Base-by-base conservation (phyloP, 2,797 vertebrate species). In the Sebastes trivittatus region DNA sequence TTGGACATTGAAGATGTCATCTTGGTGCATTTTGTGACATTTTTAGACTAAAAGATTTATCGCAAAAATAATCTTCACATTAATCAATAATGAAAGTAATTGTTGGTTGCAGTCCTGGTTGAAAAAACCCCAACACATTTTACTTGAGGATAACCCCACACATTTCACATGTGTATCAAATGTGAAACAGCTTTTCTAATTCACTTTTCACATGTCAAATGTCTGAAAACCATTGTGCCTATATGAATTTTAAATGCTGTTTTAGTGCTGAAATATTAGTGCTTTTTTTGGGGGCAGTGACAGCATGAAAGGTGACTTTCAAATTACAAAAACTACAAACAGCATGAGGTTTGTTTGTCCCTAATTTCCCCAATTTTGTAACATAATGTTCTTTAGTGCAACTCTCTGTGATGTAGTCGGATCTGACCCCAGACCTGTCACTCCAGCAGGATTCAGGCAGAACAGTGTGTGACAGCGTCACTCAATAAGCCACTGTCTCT, bases 401-500 rank as follows among this genome's bases (percentile, higher is more conserved):
- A 70, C 20, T 32, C 27, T n/a, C 29, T 38, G 74, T 32, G 60
- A 46, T 67, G 36, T 3, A 22, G 38, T 62, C 2, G 2, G 77
- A 59, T 77, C 64, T 66, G 67, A 78, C 72, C 68, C 64, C 34
- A 42, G 72, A 81, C 70, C 34, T 81, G 54, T 81, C 86, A 69
- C 59, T 79, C 60, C 58, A 25, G 27, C 42, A 18, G 14, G 36
- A 67, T 32, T 83, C 34, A 81, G 67, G 11, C 62, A 58, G 23
- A 82, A 85, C 76, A 52, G 13, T 27, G 27, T 46, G 79, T 83
- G 89, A 82, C 83, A 85, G 55, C n/a, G 38, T 63, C 16, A 29
- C 58, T 80, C 69, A 46, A 22, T 92, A 91, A 90, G 84, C 67
- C 81, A 64, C 82, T 55, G 69, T 20, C 54, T 55, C 27, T 23